Conservation (phyloP, 2,797 vertebrate species). For the Hydrocynus forskahlii region DNA sequence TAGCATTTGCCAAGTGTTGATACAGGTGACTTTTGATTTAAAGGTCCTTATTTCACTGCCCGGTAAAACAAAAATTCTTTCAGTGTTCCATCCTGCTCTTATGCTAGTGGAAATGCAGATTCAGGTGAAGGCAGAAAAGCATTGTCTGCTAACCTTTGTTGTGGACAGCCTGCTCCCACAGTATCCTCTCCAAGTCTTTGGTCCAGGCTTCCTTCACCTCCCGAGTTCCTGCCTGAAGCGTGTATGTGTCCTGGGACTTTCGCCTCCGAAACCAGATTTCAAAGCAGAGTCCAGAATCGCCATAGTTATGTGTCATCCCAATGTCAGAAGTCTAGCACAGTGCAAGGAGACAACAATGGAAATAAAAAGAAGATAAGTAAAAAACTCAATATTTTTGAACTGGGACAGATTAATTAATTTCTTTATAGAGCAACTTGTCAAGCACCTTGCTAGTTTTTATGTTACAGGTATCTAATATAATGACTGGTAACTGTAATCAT, state of each 20-base stretch:
- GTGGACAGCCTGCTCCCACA: constrained; percentile 85
- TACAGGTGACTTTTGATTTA: background rate
- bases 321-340: constrained; percentile 80
- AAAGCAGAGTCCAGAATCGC: constrained; percentile 82
- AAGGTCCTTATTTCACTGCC: background rate
- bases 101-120: background rate
- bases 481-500: too few relatives aligned
- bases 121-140: background rate
- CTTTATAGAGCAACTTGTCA: too few relatives aligned
- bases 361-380: background rate
- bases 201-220: constrained; percentile 82
- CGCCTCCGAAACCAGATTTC: constrained; percentile 87
- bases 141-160: constrained; percentile 76
- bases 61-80: background rate
- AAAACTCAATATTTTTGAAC: too few relatives aligned
- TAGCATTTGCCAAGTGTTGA: background rate
- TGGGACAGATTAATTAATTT: too few relatives aligned
- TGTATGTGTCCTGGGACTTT: constrained; percentile 84
- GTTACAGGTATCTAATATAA: too few relatives aligned
- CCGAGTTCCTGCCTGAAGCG: constrained; percentile 73
- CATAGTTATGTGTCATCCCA: constrained; percentile 83
- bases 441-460: too few relatives aligned
- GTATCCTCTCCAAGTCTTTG: constrained; percentile 80
- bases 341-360: constrained; percentile 8
- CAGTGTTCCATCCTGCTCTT: background rate